phyloP scores from a whole-genome alignment of 2,797 vertebrate species.

The Labroides dimidiatus region DNA sequence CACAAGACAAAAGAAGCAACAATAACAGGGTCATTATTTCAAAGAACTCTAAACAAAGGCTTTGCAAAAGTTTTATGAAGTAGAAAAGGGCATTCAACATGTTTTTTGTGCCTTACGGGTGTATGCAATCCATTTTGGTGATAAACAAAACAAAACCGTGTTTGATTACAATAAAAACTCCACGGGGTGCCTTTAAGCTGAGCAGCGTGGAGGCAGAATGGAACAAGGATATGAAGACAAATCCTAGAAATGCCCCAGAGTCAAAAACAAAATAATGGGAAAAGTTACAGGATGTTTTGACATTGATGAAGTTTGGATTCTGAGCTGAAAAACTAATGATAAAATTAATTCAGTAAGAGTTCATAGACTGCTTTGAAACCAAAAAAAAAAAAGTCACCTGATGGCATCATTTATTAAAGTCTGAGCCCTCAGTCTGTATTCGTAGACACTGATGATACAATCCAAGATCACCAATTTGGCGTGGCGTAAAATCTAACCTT shows the following conservation, averaged over 20 bases:
- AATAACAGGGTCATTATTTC: conserved; percentile 2
- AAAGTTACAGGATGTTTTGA: conserved; percentile 20
- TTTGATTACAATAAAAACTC: conserved; percentile 28
- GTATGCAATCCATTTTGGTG: conserved; percentile 6
- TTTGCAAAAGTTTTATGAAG: conserved; percentile 6
- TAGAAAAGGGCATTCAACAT: conserved; percentile 1
- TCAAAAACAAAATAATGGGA: conserved; percentile 13
- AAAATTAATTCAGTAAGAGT: not conserved
- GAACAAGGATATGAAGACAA: conserved; percentile 9
- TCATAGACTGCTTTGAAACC: conserved; percentile 20
- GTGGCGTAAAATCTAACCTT: conserved; percentile 25
- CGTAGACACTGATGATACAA: conserved; percentile 27
- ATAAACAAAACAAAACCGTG: conserved; percentile 35
- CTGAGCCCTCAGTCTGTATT: conserved; percentile 23
- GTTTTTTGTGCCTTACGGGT: conserved; percentile 15
- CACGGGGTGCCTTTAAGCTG: conserved; percentile 15
- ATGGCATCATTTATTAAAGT: conserved; percentile 57
- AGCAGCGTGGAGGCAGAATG: conserved; percentile 6
- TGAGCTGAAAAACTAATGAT: conserved; percentile 3
- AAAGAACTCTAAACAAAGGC: conserved; percentile 18
- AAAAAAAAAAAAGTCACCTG: conserved; percentile 40
- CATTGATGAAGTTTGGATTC: conserved; percentile 19
- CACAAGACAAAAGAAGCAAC: conserved; percentile 1
- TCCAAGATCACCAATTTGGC: conserved; percentile 41
- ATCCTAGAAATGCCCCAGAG: conserved; percentile 10